Evolutionary conservation across 2,888 invertebrate species (phyloP).

Genomic region (Rhopalosiphum nymphaeae): DNA sequence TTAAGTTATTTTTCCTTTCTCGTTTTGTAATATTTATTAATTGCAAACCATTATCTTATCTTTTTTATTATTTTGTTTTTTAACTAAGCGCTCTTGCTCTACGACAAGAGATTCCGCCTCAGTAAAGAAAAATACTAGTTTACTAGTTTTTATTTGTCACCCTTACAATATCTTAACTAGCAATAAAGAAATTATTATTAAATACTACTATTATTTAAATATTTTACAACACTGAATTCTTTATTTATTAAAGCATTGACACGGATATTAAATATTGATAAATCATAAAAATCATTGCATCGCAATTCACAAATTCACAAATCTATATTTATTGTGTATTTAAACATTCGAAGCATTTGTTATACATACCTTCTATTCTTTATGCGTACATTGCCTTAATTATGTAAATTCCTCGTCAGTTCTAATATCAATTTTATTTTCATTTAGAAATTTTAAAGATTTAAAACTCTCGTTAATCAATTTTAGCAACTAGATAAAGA

Average conservation of each 20-base stretch:
- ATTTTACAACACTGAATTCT: neutral
- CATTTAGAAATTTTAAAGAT: neutral
- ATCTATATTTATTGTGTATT: no score
- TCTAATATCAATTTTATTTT: neutral
- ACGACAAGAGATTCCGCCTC: no score
- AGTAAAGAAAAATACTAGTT: no score
- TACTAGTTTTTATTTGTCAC: no score
- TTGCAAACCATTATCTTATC: no score
- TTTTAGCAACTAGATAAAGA: neutral
- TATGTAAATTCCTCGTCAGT: neutral
- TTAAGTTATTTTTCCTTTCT: no score
- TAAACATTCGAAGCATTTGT: neutral
- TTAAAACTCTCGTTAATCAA: neutral
- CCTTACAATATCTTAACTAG: no score
- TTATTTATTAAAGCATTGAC: neutral
- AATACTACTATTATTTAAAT: neutral
- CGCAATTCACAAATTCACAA: no score
- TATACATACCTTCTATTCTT: neutral
- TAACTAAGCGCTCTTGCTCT: no score
- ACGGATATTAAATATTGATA: neutral
- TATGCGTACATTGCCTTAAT: neutral
- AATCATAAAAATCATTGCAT: neutral
- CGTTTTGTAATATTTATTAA: no score
- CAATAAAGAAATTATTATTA: no score
- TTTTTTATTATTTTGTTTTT: no score